Evolutionary conservation across 2,888 invertebrate genomes (phyloP).

Genomic region (Cancer borealis): DNA sequence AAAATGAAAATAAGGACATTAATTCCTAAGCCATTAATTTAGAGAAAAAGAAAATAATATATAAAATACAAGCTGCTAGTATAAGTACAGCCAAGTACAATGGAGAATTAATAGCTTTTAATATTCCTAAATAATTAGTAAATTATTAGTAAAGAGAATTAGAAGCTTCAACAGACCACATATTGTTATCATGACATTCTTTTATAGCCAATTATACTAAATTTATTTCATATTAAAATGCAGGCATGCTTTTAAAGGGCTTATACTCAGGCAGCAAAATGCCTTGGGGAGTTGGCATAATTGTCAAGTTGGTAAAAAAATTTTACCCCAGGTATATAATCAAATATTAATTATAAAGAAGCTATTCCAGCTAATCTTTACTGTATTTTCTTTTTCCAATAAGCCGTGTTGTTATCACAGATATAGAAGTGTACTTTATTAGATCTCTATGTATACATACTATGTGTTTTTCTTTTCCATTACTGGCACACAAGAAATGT

Average conservation of each 20-base stretch:
- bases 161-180: background rate
- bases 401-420: background rate
- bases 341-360: background rate
- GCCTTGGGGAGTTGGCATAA: background rate
- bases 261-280: background rate
- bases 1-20: background rate
- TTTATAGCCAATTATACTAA: background rate
- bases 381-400: background rate
- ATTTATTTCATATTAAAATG: too few species aligned
- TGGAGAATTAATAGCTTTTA: too few species aligned
- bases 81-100: background rate
- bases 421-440: background rate
- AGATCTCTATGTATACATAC: background rate
- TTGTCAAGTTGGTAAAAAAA: background rate
- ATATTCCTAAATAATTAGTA: background rate
- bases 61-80: background rate
- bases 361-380: background rate
- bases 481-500: background rate
- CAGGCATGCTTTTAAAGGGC: background rate
- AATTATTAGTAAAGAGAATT: background rate
- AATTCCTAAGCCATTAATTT: background rate
- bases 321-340: background rate
- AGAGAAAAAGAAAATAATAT: background rate
- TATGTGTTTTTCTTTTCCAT: background rate
- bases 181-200: background rate